These are phyloP conservation scores for Sebastes diaconus DNA, from an alignment of 2,797 vertebrate species.

Conservation along the genomic window DNA sequence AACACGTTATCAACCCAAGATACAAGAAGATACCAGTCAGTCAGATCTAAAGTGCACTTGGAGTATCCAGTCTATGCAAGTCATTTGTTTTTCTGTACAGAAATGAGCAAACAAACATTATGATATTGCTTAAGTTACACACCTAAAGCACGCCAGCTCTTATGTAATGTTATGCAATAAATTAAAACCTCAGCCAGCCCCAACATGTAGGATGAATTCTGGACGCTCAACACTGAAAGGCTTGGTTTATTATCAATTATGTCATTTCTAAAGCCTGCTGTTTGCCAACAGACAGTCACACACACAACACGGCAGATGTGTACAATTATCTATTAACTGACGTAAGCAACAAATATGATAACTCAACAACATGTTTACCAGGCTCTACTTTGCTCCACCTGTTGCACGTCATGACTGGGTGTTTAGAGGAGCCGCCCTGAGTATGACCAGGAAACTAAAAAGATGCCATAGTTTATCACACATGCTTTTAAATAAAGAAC, in stretches of 20 bases:
- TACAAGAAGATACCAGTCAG: slow-evolving; percentile 30
- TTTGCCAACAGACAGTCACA: neutral
- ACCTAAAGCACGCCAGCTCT: neutral
- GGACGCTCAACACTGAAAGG: neutral
- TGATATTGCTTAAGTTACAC: neutral
- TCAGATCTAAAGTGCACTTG: neutral
- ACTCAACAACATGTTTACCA: slow-evolving; percentile 6
- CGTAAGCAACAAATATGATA: neutral
- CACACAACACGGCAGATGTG: neutral
- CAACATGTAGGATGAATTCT: neutral
- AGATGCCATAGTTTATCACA: neutral
- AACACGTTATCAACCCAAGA: slow-evolving; percentile 57
- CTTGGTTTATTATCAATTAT: neutral
- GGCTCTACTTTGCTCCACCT: neutral
- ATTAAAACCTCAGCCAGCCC: neutral
- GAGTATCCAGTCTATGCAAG: neutral
- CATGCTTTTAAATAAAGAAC: neutral
- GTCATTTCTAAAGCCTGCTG: neutral
- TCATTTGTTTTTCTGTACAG: neutral
- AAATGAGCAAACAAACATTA: neutral
- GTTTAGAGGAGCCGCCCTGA: no score
- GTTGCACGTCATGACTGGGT: no score
- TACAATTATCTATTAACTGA: neutral
- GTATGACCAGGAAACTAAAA: no score
- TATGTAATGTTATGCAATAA: neutral